These are phyloP conservation scores for Eonycteris spelaea DNA, from an alignment of 2,113 vertebrate species.

Conservation along the genomic window DNA sequence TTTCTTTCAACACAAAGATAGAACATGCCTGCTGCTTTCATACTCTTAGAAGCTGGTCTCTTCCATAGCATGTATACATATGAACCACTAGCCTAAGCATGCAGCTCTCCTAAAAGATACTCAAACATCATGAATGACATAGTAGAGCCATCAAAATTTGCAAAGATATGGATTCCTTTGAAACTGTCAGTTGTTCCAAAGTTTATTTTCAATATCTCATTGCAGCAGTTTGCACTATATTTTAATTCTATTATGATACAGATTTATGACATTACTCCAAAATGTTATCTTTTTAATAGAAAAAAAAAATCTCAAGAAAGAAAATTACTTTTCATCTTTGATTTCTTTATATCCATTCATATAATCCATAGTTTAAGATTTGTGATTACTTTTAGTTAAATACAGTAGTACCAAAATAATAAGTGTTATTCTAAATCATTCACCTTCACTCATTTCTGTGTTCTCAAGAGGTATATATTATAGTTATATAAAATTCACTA, in stretches of 20 bases:
- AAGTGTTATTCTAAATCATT: neutral
- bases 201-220: neutral
- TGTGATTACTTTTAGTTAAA: neutral
- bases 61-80: neutral
- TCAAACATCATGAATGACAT: neutral
- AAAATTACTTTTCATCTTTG: neutral
- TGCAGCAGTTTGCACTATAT: neutral
- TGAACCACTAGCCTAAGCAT: neutral
- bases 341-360: neutral
- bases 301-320: neutral
- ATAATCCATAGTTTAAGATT: neutral
- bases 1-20: slow-evolving; percentile 31
- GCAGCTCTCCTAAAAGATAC: neutral
- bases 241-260: neutral
- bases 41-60: neutral
- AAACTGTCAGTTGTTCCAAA: neutral
- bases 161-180: neutral
- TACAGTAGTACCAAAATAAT: neutral
- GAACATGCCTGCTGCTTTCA: neutral
- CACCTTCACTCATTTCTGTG: neutral
- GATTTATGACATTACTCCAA: neutral
- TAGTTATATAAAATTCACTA: neutral
- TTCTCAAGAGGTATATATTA: neutral
- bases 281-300: neutral
- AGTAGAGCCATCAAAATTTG: neutral